These are phyloP conservation scores for Istiophorus platypterus DNA, from an alignment of 2,113 vertebrate species.

Conservation along the genomic window DNA sequence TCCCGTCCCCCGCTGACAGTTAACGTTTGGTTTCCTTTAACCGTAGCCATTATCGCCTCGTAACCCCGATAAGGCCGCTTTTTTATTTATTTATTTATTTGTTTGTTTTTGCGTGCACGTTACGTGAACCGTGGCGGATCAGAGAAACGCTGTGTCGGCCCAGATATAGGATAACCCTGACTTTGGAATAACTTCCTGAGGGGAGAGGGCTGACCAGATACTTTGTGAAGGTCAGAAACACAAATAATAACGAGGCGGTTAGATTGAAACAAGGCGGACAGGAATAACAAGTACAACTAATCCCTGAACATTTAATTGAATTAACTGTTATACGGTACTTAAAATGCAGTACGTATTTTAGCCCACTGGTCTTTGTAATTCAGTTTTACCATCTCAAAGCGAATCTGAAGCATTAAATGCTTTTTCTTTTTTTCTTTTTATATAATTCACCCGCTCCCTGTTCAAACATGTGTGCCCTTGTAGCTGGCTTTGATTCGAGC, in stretches of 20 bases:
- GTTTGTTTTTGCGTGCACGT: neutral
- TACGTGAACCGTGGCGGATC: neutral
- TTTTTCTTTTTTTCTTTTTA: neutral
- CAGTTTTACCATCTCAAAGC: neutral
- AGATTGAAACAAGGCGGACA: too few species aligned
- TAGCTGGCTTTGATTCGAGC: constrained; percentile 18
- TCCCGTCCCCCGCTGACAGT: neutral
- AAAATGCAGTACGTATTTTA: neutral
- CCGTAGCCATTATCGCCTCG: neutral
- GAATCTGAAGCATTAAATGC: neutral
- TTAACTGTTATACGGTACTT: neutral
- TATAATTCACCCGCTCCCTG: neutral
- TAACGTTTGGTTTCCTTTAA: neutral
- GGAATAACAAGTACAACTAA: neutral
- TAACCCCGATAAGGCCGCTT: neutral
- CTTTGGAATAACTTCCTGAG: neutral
- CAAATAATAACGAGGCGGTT: neutral
- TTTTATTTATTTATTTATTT: too few species aligned
- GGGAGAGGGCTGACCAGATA: too few species aligned
- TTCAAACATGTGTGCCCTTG: neutral
- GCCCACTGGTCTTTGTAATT: neutral
- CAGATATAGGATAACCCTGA: neutral
- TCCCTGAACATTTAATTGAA: neutral
- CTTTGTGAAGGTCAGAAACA: neutral
- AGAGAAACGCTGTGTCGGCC: neutral